Percentiles rank a stretch among this genome's conserved stretches.
Conservation (phyloP, 2,888 invertebrate species). For the Pseudococcus longispinus region DNA sequence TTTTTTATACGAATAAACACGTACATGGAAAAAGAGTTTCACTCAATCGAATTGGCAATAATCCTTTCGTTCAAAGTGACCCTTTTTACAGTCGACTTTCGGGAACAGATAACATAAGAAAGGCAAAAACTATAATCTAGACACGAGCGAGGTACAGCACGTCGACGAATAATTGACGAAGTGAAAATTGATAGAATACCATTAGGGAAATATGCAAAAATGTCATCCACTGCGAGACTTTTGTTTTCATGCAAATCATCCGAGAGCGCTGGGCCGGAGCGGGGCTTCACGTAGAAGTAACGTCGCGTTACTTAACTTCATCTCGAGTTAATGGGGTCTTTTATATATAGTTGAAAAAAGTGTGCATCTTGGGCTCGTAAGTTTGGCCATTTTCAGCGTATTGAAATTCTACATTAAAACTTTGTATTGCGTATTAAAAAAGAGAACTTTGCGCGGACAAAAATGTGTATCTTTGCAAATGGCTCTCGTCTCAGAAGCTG, state of each 20-base stretch:
- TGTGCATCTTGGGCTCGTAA: neutral
- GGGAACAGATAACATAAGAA: neutral
- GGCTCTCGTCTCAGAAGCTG: neutral
- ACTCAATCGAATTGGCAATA: neutral
- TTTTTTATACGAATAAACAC: neutral
- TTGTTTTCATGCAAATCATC: constrained; percentile 12
- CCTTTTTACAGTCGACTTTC: neutral
- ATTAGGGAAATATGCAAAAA: constrained; percentile 17
- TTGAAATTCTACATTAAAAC: neutral
- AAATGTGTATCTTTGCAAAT: neutral
- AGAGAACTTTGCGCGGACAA: neutral
- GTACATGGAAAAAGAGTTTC: neutral
- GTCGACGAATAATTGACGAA: neutral
- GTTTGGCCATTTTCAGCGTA: neutral
- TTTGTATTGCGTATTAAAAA: neutral
- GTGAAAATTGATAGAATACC: neutral
- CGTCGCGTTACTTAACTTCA: neutral
- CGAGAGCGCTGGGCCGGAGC: neutral
- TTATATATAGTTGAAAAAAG: neutral
- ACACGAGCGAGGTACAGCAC: neutral
- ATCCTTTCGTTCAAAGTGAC: neutral
- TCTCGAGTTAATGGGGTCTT: constrained; percentile 4
- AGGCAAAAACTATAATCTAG: neutral
- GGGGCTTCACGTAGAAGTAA: neutral
- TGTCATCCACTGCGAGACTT: neutral